Evolutionary conservation across 2,888 invertebrate genomes (phyloP).

Genomic region (Habrosyne pyritoides): DNA sequence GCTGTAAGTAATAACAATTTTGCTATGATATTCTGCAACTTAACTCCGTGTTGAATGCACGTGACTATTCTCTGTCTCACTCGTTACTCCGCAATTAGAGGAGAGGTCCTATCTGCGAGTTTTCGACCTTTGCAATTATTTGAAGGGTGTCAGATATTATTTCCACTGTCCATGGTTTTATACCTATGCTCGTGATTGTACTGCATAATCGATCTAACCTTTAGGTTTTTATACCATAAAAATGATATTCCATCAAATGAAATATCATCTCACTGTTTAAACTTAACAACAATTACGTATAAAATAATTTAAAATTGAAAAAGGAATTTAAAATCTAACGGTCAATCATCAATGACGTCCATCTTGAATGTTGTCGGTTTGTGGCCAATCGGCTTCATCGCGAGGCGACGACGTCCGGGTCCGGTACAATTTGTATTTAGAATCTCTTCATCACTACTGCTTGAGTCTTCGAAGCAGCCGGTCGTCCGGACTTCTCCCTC

Average conservation of each 20-base stretch:
- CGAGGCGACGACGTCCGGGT: slow-evolving; percentile 61
- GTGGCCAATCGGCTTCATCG: slow-evolving; percentile 70
- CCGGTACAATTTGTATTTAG: slow-evolving; percentile 59
- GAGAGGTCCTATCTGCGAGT: too few species aligned
- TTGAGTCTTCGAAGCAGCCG: slow-evolving; percentile 66
- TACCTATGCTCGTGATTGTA: neutral
- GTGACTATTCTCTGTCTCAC: too few species aligned
- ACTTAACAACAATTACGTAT: neutral
- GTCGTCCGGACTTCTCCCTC: slow-evolving; percentile 64
- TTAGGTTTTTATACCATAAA: neutral
- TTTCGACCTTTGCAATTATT: too few species aligned
- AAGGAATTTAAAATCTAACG: slow-evolving; percentile 23
- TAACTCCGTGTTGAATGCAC: too few species aligned
- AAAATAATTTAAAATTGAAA: neutral
- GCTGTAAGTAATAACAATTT: too few species aligned
- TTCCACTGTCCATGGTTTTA: too few species aligned
- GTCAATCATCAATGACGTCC: slow-evolving; percentile 72
- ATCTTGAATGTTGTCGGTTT: slow-evolving; percentile 69
- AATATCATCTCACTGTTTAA: neutral
- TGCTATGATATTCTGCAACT: too few species aligned
- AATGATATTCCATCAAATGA: neutral
- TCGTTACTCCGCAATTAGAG: too few species aligned
- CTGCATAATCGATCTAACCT: neutral
- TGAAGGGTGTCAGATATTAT: too few species aligned
- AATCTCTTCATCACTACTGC: slow-evolving; percentile 76